Base-by-base conservation (phyloP, 1,140 invertebrate species). In the Drosophila ambigua region DNA sequence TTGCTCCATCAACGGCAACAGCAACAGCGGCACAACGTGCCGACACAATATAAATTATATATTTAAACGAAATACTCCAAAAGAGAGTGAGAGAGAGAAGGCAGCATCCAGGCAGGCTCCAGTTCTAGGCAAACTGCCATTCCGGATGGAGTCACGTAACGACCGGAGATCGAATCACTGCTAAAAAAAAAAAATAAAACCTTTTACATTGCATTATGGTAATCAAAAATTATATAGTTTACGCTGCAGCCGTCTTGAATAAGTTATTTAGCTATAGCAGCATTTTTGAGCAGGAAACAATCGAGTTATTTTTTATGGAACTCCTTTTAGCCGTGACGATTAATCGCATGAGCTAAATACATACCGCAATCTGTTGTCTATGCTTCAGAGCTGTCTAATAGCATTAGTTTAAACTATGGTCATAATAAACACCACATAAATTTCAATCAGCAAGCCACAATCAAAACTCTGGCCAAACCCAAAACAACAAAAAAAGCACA, bases 21-120 rank as follows among this genome's bases (percentile, higher is more conserved):
- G 20, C 28, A 31, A 8, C 28, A 35, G 8, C 31, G 20, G 20
- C 23, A 51, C 66, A 65, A 75, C 52, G 78, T 79, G 83, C 83
- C 82, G 82, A 85, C 82, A 88, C 83, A 88, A 87, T 82, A 88
- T 87, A 87, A 87, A 87, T 87, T 88, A 87, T 77, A 77, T 77
- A 55, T 55, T 62, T 72, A 53, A 72, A 72, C 75, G 9, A 39
- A 13, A 39, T 39, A 13, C 35, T 5, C 11, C 35, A 39, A 5
- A 9, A 39, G 35, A 35, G 31, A 35, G 8, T 3, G 2, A 35
- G 31, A 11, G 31, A 39, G 35, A 11, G 2, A 39, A 39, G 11
- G 69, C 75, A 80, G 59, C 72, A 75, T 79, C 51, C 48, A 79
- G 62, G 51, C 26, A 20, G 51, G 51, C 50, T 23, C 31, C 24